Evolutionary conservation across 2,797 vertebrate species (phyloP), one percentile per base, ranked within the genome.

Genomic region (Silurus aristotelis): DNA sequence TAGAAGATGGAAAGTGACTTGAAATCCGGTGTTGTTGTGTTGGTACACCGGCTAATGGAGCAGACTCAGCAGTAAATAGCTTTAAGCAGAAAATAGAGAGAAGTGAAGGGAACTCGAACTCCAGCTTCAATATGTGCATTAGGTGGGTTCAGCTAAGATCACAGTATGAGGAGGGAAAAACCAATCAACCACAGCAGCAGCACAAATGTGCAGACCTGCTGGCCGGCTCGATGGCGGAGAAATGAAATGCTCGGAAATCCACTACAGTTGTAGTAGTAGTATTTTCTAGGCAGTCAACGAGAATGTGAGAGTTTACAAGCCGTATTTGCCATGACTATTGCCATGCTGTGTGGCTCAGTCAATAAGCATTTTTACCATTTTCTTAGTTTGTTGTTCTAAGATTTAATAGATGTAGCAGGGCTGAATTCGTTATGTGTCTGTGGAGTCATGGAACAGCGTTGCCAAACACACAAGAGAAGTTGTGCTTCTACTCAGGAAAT

Each of bases 401-500:
- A 86, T 20, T 64, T 84, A 60, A 71, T 63, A 88, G 83, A 87
- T 60, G 64, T 86, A 86, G 31, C 86, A 85, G 90, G 82, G 85
- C 88, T 61, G 80, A 78, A 77, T 63, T 91, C 87, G 87, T 85
- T 84, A 85, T 77, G 86, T 86, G 58, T 87, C 85, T 68, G 76
- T 88, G 66, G 73, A 27, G 85, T 89, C 77, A 67, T 80, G 88
- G 56, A 89, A 84, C 63, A 27, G 22, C 86, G 67, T 87, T 91
- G 90, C 71, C 83, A 85, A 77, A 89, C 46, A 56, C 88, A 52
- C 86, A 85, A 86, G 79, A 92, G 91, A 87, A 90, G 82, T 81
- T 92, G 91, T 80, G 83, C 89, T 93, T 88, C 90, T 85, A 93
- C 91, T 92, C 93, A 92, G 91, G 92, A 94, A 95, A 91, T 92